Conservation (phyloP, 2,113 vertebrate genomes). For the Hippocampus mohnikei region DNA sequence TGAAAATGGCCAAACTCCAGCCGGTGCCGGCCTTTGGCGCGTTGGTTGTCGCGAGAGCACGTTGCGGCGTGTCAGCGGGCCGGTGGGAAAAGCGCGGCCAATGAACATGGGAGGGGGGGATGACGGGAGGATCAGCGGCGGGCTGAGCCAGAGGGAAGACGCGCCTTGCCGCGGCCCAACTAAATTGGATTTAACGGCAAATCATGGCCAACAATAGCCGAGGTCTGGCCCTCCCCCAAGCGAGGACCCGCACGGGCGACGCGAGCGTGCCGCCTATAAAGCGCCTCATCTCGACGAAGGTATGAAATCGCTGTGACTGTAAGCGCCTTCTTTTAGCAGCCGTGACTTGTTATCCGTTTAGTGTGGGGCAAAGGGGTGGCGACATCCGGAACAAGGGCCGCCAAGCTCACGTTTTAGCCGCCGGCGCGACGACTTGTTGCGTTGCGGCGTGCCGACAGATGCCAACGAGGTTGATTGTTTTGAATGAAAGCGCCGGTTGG, state of each 20-base stretch:
- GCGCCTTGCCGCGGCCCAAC: conserved; percentile 74
- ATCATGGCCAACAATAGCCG: conserved; percentile 74
- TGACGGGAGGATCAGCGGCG: conserved; percentile 48
- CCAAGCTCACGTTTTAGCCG: conserved; percentile 3
- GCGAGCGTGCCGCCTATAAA: conserved; percentile 28
- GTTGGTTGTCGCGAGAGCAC: no score
- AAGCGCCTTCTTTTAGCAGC: conserved; percentile 60
- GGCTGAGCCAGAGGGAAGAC: conserved; percentile 58
- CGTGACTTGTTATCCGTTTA: conserved; percentile 75
- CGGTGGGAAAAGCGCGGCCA: conserved; percentile 38
- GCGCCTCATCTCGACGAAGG: conserved; percentile 56
- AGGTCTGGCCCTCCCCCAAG: conserved; percentile 57
- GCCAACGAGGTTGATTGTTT: not conserved
- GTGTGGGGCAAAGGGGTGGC: conserved; percentile 42
- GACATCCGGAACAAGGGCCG: conserved; percentile 7
- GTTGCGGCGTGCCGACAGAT: conserved; percentile 37
- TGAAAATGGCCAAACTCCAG: not conserved
- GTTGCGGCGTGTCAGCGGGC: not conserved
- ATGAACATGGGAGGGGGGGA: conserved; percentile 61
- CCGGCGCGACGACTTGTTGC: conserved; percentile 31
- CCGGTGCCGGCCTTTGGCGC: no score
- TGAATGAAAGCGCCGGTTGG: not conserved
- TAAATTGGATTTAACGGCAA: conserved; percentile 80
- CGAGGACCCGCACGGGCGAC: conserved; percentile 3
- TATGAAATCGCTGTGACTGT: conserved; percentile 74